These are phyloP conservation scores for Actinostola sp. DNA, from an alignment of 92 coral and sea anemone genomes.

Conservation along the genomic window DNA sequence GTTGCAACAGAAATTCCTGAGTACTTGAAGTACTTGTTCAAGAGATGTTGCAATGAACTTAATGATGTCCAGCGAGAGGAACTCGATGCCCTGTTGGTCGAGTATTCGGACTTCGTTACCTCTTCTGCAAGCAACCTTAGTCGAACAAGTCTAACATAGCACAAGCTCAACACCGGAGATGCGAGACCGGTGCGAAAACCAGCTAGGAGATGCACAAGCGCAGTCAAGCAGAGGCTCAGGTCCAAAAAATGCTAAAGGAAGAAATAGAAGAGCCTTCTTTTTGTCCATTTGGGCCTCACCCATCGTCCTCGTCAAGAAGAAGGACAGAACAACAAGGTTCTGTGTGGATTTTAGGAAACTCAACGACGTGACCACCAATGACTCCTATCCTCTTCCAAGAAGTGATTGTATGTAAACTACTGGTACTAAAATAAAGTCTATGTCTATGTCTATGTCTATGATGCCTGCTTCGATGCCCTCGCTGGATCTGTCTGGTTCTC, in stretches of 20 bases:
- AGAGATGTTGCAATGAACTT: not conserved
- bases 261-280: slow-evolving; percentile 34
- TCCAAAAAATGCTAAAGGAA: slow-evolving; percentile 17
- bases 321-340: slow-evolving; percentile 35
- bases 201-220: slow-evolving; percentile 30
- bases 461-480: slow-evolving; percentile 29
- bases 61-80: not conserved
- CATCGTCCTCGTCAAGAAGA: slow-evolving; percentile 38
- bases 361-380: slow-evolving; percentile 24
- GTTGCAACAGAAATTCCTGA: too few relatives aligned
- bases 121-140: slow-evolving; percentile 21
- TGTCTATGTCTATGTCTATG: too few relatives aligned
- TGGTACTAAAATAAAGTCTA: too few relatives aligned
- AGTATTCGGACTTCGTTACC: slow-evolving; percentile 13
- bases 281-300: slow-evolving; percentile 38
- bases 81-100: not conserved
- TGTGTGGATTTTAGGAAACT: slow-evolving; percentile 33
- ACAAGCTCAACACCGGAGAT: slow-evolving; percentile 17
- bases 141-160: slow-evolving; percentile 19
- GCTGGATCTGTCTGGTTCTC: slow-evolving; percentile 41
- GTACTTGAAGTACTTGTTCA: not conserved
- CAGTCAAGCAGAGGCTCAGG: slow-evolving; percentile 35
- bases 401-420: too few relatives aligned
- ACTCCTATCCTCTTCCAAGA: slow-evolving; percentile 36
- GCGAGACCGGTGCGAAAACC: slow-evolving; percentile 27